Evolutionary conservation across 2,113 vertebrate genomes (phyloP), one percentile per base, ranked within the genome.

Genomic region (Gopherus evgoodei): DNA sequence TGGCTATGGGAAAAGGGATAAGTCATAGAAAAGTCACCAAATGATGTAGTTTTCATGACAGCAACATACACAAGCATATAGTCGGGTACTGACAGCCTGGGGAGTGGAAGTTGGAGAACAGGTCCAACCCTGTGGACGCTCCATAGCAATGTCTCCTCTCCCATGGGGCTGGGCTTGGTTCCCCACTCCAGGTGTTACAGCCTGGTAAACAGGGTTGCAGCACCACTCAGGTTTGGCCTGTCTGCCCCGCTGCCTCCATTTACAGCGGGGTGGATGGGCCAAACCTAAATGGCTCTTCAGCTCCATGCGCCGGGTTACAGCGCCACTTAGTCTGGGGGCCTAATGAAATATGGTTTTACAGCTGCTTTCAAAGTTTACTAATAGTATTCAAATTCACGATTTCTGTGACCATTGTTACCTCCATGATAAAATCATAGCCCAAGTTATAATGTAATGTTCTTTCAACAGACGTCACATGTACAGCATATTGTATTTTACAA

Each of bases 271-370:
- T 16, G 31, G 31, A 65, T 35, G 31, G 62, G 62, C 8, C 62
- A 69, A n/a, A 69, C 35, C 31, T n/a, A 69, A 35, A 8, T 19
- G 5, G 1, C 4, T 27, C 87, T 93, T 84, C 50, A 69, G 38
- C 86, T 17, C 2, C 81, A 17, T 5, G 3, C 57, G 3, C 2
- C 49, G 1, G 50, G 19, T 81, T 83, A 35, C 0, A 1, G 42
- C 69, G 21, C n/a, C 84, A 3, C 13, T 83, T 29, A 81, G 5
- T 2, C 1, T 21, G 6, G 1, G 54, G 17, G 12, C 87, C 80
- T 69, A 69, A 69, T n/a, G 7, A 35, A 35, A n/a, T 35, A 35
- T 35, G 35, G 35, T 19, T 69, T 69, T 69, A 69, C 31, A 69
- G 35, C 7, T 3, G 2, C 31, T 69, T n/a, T 35, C 62, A 69